These are phyloP conservation scores for Orthosia incerta DNA, from an alignment of 2,888 invertebrate species.

Conservation along the genomic window DNA sequence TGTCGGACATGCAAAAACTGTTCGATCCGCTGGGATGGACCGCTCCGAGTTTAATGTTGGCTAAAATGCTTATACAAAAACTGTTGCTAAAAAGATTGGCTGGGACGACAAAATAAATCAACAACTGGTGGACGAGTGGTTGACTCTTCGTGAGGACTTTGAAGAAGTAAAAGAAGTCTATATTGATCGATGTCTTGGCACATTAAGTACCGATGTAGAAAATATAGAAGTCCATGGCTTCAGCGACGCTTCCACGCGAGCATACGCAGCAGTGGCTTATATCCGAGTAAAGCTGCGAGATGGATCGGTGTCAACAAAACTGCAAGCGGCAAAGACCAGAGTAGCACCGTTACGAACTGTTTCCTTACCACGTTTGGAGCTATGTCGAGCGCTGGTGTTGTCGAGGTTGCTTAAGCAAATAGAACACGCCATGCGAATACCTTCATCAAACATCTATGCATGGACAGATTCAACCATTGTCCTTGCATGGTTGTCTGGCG, in stretches of 20 bases:
- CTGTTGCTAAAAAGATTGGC: not conserved
- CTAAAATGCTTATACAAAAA: not conserved
- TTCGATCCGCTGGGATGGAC: too few species aligned
- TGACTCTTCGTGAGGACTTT: not conserved
- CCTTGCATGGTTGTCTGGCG: too few species aligned
- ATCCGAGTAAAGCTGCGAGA: too few species aligned
- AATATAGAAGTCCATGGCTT: slow-evolving; percentile 3
- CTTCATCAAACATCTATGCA: too few species aligned
- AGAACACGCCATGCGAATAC: too few species aligned
- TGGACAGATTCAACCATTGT: too few species aligned
- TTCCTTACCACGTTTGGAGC: slow-evolving; percentile 59
- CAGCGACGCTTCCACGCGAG: not conserved
- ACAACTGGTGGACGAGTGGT: not conserved
- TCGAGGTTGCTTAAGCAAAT: slow-evolving; percentile 36
- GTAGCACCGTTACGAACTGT: slow-evolving; percentile 59
- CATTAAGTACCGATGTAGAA: not conserved
- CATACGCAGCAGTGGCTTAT: too few species aligned
- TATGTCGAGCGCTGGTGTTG: slow-evolving; percentile 61
- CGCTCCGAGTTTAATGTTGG: too few species aligned
- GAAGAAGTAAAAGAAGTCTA: slow-evolving; percentile 1
- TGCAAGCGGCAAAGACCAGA: too few species aligned
- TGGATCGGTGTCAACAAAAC: too few species aligned
- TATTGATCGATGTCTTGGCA: slow-evolving; percentile 4
- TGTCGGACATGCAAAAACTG: too few species aligned
- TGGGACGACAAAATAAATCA: not conserved